Conservation (phyloP, 2,888 invertebrate species). For the Biston betularia region DNA sequence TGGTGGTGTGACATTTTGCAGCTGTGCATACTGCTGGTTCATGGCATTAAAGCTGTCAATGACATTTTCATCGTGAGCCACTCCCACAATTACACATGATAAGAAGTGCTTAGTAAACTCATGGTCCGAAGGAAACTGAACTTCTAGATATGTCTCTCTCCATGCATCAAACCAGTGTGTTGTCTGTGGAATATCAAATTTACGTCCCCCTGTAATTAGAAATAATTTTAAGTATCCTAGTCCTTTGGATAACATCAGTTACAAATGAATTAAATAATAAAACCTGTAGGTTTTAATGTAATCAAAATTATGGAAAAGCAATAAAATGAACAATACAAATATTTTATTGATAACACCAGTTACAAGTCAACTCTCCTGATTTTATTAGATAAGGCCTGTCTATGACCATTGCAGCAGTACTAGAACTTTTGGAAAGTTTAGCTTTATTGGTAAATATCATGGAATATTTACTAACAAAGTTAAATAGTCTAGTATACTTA, state of each 20-base stretch:
- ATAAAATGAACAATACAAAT: not conserved
- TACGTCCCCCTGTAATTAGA: constrained; percentile 76
- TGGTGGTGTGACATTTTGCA: constrained; percentile 90
- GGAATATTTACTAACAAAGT: too few species aligned
- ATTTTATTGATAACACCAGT: not conserved
- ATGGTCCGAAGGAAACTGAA: constrained; percentile 96
- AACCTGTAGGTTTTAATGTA: too few species aligned
- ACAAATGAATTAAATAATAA: too few species aligned
- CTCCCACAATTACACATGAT: constrained; percentile 92
- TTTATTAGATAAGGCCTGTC: too few species aligned
- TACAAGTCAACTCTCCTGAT: too few species aligned
- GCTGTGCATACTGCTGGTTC: constrained; percentile 92
- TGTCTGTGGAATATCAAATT: constrained; percentile 90
- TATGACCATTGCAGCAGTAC: too few species aligned
- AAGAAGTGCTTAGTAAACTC: constrained; percentile 97
- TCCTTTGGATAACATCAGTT: too few species aligned
- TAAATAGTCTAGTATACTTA: constrained; percentile 49
- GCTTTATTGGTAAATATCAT: too few species aligned
- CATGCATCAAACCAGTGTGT: constrained; percentile 98
- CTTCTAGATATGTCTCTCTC: constrained; percentile 95
- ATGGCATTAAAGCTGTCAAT: constrained; percentile 93
- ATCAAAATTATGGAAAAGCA: too few species aligned
- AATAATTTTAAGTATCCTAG: too few species aligned
- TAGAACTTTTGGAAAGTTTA: too few species aligned
- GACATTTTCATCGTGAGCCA: constrained; percentile 91